phyloP scores from a whole-genome alignment of 2,888 invertebrate genomes.

The Drosophila greeni region DNA sequence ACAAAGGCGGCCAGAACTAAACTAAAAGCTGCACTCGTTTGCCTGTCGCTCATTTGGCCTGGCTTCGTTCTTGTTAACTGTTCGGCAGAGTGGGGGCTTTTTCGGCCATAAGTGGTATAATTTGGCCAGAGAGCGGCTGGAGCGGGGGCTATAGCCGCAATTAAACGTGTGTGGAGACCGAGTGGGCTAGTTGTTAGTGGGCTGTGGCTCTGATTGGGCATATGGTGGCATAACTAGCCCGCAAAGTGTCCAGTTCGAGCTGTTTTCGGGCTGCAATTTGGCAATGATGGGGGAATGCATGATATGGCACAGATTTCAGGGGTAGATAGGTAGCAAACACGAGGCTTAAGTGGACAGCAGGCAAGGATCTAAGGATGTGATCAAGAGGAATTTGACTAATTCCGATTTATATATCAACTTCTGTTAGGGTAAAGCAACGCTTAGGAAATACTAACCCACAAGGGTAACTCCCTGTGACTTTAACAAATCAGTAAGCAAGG shows the following conservation, averaged over 20 bases:
- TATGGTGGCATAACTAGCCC: conserved; percentile 70
- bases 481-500: conserved; percentile 13
- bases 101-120: conserved; percentile 69
- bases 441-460: conserved; percentile 23
- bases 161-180: conserved; percentile 61
- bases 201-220: conserved; percentile 66
- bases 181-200: conserved; percentile 51
- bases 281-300: conserved; percentile 56
- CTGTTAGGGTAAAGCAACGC: conserved; percentile 8
- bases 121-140: conserved; percentile 48
- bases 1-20: conserved; percentile 39
- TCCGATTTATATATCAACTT: conserved; percentile 1
- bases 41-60: conserved; percentile 69
- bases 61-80: conserved; percentile 54
- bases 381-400: conserved; percentile 28
- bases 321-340: conserved; percentile 41
- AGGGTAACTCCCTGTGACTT: conserved; percentile 61
- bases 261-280: conserved; percentile 49
- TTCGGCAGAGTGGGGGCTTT: conserved; percentile 19
- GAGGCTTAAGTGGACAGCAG: conserved; percentile 33
- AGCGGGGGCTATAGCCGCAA: conserved; percentile 54
- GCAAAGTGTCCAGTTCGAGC: conserved; percentile 68
- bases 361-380: conserved; percentile 12
- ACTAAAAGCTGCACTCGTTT: conserved; percentile 43
- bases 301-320: conserved; percentile 49